Evolutionary conservation across 2,797 vertebrate species (phyloP), one percentile per base, ranked within the genome.

Genomic region (Tragelaphus oryx): DNA sequence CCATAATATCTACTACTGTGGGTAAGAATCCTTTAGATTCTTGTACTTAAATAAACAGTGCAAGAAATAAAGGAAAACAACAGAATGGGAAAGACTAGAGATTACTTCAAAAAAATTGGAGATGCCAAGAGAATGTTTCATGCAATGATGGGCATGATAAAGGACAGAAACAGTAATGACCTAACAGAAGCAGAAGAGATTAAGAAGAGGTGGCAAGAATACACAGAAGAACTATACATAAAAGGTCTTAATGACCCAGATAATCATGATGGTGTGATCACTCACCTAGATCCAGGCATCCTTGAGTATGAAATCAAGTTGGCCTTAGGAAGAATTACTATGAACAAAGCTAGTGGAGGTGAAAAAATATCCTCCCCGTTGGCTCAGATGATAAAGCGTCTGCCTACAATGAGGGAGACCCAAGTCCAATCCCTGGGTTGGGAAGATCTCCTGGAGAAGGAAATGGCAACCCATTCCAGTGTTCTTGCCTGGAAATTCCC

Each of bases 361-460:
- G 33, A 68, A 37, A 68, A 68, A 11, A 37, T 30, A 68, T 22
- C 62, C 18, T 68, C 18, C 18, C 18, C 22, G 62, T 37, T 37
- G 33, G 5, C 18, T 68, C 33, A 11, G 9, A 68, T 37, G 9
- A 2, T 37, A 68, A 68, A 37, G 9, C 18, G 0, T 68, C n/a
- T 68, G 18, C 33, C 18, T 68, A 37, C 62, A 37, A 22, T 11
- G 33, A 37, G 9, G 33, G 62, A 68, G 18, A 68, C 33, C n/a
- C 4, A 0, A 18, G 5, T 37, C 37, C 1, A 0, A 22, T 68
- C 8, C 62, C 8, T 68, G 18, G 9, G 18, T 68, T 8, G 18
- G 9, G n/a, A 68, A 68, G 9, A 68, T 68, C 62, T 33, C 17
- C 62, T 37, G 9, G 62, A 68, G n/a, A 68, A 68, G 62, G n/a